Evolutionary conservation across 1,140 invertebrate genomes (phyloP).

Genomic region (Ptiloglossa arizonensis): DNA sequence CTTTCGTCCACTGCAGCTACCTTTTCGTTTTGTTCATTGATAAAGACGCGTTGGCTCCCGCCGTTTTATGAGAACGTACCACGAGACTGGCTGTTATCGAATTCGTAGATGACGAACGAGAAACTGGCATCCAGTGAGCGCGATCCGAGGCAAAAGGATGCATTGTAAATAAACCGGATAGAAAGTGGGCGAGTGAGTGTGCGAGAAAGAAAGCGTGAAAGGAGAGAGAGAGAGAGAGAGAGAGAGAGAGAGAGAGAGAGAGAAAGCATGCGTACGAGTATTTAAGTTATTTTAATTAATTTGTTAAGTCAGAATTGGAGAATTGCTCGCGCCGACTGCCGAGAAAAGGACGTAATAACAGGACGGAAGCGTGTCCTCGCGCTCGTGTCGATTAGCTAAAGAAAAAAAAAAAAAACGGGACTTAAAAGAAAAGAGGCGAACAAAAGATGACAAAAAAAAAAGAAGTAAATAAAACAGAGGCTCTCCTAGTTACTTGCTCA

Average conservation of each 20-base stretch:
- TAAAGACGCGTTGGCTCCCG: not conserved
- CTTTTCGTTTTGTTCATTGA: not conserved
- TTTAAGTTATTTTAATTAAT: conserved; percentile 38
- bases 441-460: conserved; percentile 22
- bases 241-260: not conserved
- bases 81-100: not conserved
- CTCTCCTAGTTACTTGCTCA: conserved; percentile 72
- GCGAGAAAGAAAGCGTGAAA: conserved; percentile 1
- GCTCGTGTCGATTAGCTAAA: conserved; percentile 24
- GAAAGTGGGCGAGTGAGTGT: conserved; percentile 5
- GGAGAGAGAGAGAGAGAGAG: not conserved
- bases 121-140: conserved; percentile 24
- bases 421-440: conserved; percentile 19
- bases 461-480: conserved; percentile 40
- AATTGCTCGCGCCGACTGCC: conserved; percentile 45
- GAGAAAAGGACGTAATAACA: conserved; percentile 24
- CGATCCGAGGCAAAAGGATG: conserved; percentile 21
- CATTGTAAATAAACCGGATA: conserved; percentile 51
- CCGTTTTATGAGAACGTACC: not conserved
- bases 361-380: conserved; percentile 32
- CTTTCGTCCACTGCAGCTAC: not conserved
- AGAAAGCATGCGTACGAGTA: conserved; percentile 5
- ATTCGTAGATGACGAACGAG: not conserved
- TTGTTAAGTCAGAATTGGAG: conserved; percentile 38
- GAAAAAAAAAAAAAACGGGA: not conserved